These are phyloP conservation scores for Lathamus discolor DNA, from an alignment of 2,113 vertebrate species.

Conservation along the genomic window DNA sequence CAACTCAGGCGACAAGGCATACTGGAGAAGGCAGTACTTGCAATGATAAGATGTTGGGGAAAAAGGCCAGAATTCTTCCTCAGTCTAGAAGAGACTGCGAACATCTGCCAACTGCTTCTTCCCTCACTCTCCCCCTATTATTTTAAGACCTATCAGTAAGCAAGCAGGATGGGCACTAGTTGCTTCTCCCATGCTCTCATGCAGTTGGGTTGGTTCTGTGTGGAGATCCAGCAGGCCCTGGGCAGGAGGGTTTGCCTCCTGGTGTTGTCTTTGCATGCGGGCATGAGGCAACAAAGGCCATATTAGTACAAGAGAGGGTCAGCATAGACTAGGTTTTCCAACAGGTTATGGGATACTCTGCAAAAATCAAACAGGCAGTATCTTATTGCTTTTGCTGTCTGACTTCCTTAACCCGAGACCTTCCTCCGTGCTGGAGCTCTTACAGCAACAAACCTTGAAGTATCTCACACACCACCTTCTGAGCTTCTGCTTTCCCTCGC, in stretches of 20 bases:
- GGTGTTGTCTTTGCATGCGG: neutral
- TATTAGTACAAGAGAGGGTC: neutral
- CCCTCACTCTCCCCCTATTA: neutral
- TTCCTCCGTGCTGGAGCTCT: neutral
- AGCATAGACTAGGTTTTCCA: neutral
- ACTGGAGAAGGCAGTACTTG: neutral
- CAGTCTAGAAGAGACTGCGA: neutral
- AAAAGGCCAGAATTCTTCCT: neutral
- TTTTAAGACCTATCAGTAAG: neutral
- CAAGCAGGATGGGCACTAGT: neutral
- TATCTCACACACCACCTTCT: neutral
- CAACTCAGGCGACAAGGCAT: neutral
- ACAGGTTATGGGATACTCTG: neutral
- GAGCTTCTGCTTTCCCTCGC: neutral
- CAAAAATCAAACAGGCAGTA: neutral
- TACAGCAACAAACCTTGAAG: neutral
- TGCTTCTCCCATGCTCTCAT: neutral
- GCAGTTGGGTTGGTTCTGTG: neutral
- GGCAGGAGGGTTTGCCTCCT: neutral
- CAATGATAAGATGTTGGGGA: neutral
- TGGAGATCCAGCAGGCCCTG: neutral
- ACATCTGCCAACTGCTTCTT: neutral
- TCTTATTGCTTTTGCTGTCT: neutral
- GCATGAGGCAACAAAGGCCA: neutral
- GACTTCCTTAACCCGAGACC: neutral